Base-by-base conservation (phyloP, 2,113 vertebrate species). In the Clarias magur region DNA sequence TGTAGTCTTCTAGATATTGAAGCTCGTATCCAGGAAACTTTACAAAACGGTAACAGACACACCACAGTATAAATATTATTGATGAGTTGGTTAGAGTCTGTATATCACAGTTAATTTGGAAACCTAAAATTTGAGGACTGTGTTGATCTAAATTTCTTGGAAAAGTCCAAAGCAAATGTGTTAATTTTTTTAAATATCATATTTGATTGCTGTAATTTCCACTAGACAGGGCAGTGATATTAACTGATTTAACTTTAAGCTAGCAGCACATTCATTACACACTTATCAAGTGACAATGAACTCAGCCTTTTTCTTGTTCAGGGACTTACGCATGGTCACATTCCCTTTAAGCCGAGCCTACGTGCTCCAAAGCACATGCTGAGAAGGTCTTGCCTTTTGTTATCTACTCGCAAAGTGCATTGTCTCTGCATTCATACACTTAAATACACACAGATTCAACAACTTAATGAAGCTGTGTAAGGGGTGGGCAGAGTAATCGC, bases 381-480 rank as follows among this genome's bases (percentile, higher is more conserved):
- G 88, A 91, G 92, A 93, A 93, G 92, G 89, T 88, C 83, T 81
- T 89, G 91, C 90, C 90, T 93, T 93, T 89, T 91, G 90, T 89
- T 91, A 89, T 89, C 75, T 17, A 54, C 87, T 89, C 90, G 87
- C 86, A 92, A 88, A 84, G 75, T 91, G 89, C 84, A 92, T 94
- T 93, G 92, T 94, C 87, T 93, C 86, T 83, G 56, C 91, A 90
- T 90, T 84, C 89, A 91, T 89, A 89, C 87, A 92, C 89, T 89
- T 90, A 86, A 85, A 84, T 88, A 90, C 88, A 92, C 91, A 94
- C 73, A 73, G 88, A 86, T 78, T 81, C 85, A 83, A 93, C 88
- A 92, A 94, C 93, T 94, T 95, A 95, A 95, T 95, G 94, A 95
- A 95, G 91, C 94, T 94, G 94, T 96, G 91, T 94, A 93, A 92